Percentiles rank a stretch among this genome's conserved stretches.
Conservation (phyloP, 2,797 vertebrate genomes). For the Benthosema pterotum region DNA sequence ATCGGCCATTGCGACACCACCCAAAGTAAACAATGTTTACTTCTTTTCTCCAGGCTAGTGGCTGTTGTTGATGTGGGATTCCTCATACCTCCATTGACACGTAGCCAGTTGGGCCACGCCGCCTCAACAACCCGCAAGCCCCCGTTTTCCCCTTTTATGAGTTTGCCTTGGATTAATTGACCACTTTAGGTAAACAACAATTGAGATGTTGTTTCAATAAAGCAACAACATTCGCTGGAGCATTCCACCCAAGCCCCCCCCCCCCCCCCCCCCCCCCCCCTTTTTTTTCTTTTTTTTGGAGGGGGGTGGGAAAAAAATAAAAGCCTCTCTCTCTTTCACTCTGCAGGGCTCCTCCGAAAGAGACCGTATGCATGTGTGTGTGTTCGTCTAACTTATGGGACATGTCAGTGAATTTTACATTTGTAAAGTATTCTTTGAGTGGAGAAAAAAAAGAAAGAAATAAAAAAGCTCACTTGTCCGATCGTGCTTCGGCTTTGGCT, state of each 20-base stretch:
- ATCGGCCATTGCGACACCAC: no score
- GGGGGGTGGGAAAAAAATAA: no score
- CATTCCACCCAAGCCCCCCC: conserved; percentile 1
- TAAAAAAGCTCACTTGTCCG: conserved; percentile 55
- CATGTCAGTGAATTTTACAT: conserved; percentile 56
- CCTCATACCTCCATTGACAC: conserved; percentile 42
- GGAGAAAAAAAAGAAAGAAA: conserved; percentile 69
- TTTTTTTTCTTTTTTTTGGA: conserved; percentile 64
- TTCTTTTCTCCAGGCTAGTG: conserved; percentile 17
- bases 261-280: no score
- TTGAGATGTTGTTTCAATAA: conserved; percentile 70
- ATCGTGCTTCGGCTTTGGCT: conserved; percentile 56
- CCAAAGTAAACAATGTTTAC: no score
- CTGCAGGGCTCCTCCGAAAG: conserved; percentile 21
- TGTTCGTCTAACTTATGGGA: conserved; percentile 12
- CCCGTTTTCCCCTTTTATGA: conserved; percentile 63
- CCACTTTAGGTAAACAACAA: conserved; percentile 71
- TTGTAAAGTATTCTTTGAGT: conserved; percentile 59
- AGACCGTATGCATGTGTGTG: conserved; percentile 44
- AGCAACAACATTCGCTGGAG: conserved; percentile 55
- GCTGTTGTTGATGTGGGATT: conserved; percentile 38
- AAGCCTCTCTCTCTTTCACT: conserved; percentile 43
- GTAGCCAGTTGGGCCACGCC: conserved; percentile 57
- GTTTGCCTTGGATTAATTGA: conserved; percentile 70
- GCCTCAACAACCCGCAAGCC: conserved; percentile 57